Evolutionary conservation across 2,113 vertebrate species (phyloP).

Genomic region (Prinia subflava): DNA sequence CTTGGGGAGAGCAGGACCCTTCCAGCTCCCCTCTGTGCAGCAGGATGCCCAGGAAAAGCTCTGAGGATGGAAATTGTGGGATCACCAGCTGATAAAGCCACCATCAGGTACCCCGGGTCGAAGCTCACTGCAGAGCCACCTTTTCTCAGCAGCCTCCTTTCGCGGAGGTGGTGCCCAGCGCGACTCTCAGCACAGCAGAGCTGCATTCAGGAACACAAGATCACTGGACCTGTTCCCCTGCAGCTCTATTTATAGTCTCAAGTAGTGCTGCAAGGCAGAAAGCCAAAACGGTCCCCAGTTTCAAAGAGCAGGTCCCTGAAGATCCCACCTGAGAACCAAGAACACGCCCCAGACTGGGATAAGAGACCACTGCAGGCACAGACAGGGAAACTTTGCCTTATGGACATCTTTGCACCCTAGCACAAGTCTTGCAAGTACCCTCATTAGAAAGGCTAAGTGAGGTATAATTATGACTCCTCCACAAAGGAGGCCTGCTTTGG

Average conservation of each 20-base stretch:
- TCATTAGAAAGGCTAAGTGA: background rate
- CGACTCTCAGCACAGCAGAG: background rate
- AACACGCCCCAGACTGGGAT: fast-evolving
- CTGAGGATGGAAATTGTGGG: background rate
- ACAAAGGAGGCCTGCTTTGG: background rate
- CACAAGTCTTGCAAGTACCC: background rate
- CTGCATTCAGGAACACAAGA: background rate
- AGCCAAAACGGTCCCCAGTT: background rate
- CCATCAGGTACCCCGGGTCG: background rate
- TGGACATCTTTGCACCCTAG: background rate
- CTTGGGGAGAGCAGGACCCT: background rate
- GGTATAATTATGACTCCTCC: slow-evolving; percentile 9
- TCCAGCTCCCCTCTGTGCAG: background rate
- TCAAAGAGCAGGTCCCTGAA: background rate
- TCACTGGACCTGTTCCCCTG: background rate
- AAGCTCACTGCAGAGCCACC: background rate
- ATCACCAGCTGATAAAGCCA: background rate
- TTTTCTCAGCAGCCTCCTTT: background rate
- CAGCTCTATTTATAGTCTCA: background rate
- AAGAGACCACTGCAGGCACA: background rate
- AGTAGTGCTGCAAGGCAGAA: background rate
- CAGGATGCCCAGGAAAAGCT: background rate
- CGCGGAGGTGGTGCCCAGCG: fast-evolving
- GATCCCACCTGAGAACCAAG: background rate
- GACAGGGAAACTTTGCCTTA: background rate